Evolutionary conservation across 2,113 vertebrate species (phyloP), one percentile per base, ranked within the genome.

Genomic region (Oryzias melastigma): DNA sequence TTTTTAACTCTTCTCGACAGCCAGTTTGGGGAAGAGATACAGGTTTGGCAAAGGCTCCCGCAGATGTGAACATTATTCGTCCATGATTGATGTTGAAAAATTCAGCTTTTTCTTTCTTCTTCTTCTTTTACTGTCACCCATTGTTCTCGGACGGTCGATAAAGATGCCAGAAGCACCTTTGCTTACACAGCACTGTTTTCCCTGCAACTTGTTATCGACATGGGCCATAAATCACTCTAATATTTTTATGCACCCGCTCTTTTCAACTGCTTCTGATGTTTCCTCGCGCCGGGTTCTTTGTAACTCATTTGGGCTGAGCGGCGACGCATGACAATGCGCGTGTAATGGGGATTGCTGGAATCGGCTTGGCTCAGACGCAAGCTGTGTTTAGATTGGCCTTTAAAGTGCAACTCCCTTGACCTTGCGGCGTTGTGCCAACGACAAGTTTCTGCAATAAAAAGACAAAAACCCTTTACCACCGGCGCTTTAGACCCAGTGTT

Each of bases 171-270:
- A 68, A 65, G 60, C 66, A 61, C 62, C 73, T 85, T 51, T 82
- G 80, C 82, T 88, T 79, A 77, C 83, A 67, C 85, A 77, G 58
- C 56, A 57, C 58, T 68, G 78, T 82, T 83, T 82, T 47, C 71
- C 69, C 67, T 71, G 73, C 56, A 85, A 80, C 80, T 58, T 76
- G 65, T 75, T 65, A 80, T 79, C 71, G 71, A 78, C 77, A 78
- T 15, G 46, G 62, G 44, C 72, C 78, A 86, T 90, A 86, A 87
- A 91, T 90, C 85, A 82, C 65, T 72, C 64, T 71, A 77, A 81
- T 77, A 86, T 86, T 80, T 82, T 71, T 56, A 75, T 84, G 75
- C 81, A 77, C 77, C 71, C 67, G 47, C 64, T 74, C 77, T 70
- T 64, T 83, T 60, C 69, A 55, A 52, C 75, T 76, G 82, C 77